phyloP scores from a whole-genome alignment of 1,140 invertebrate species.

The Atta texana region DNA sequence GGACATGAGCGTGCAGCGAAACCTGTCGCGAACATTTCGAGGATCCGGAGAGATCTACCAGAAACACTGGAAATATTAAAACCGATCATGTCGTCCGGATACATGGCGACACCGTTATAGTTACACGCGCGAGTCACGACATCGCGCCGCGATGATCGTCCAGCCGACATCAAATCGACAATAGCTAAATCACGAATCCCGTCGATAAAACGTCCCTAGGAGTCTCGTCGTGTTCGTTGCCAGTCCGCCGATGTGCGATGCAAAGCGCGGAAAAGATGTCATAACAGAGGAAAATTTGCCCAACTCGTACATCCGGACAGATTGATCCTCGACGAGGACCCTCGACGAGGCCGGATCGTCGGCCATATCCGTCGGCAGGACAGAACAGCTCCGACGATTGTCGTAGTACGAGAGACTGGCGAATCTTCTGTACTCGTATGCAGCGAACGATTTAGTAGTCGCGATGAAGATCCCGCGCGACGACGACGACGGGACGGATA shows the following conservation, averaged over 20 bases:
- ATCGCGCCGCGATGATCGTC: constrained; percentile 54
- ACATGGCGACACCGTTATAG: constrained; percentile 1
- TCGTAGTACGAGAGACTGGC: constrained; percentile 20
- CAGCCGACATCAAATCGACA: constrained; percentile 35
- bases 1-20: constrained; percentile 38
- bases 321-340: constrained; percentile 31
- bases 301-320: background rate
- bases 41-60: constrained; percentile 54
- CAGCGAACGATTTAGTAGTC: constrained; percentile 7
- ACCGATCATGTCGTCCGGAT: constrained; percentile 60
- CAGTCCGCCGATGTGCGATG: background rate
- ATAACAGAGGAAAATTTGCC: background rate
- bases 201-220: constrained; percentile 29
- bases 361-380: background rate
- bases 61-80: constrained; percentile 34
- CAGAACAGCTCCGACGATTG: constrained; percentile 18
- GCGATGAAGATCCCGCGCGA: constrained; percentile 37
- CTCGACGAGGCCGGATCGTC: constrained; percentile 24
- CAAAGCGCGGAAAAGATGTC: constrained; percentile 1
- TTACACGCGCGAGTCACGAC: constrained; percentile 65
- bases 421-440: constrained; percentile 28
- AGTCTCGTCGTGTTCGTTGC: constrained; percentile 55
- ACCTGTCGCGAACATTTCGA: constrained; percentile 9
- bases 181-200: constrained; percentile 55
- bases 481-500: constrained; percentile 12